Evolutionary conservation across 2,113 vertebrate genomes (phyloP).

Genomic region (Lipophrys pholis): DNA sequence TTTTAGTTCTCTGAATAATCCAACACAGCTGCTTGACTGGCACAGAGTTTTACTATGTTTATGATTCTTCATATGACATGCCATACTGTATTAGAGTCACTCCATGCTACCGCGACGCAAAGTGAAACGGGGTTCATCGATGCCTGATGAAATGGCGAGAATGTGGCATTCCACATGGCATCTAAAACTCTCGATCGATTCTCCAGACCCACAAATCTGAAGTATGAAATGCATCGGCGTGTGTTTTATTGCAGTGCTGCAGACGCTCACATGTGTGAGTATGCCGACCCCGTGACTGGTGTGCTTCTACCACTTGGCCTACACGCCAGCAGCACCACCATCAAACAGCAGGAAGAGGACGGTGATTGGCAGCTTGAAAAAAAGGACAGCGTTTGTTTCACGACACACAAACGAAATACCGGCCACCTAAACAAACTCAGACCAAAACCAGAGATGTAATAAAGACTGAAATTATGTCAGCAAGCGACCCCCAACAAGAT

Average conservation of each 20-base stretch:
- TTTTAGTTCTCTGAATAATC: slow-evolving; percentile 32
- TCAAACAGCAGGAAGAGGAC: slow-evolving; percentile 13
- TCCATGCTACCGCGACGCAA: slow-evolving; percentile 35
- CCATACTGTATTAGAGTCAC: slow-evolving; percentile 5
- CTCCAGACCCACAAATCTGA: slow-evolving; percentile 49
- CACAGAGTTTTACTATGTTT: slow-evolving; percentile 26
- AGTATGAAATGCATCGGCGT: slow-evolving; percentile 57
- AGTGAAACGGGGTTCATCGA: slow-evolving; percentile 35
- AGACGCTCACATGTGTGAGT: slow-evolving; percentile 3
- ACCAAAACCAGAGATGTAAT: slow-evolving; percentile 1
- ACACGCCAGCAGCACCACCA: slow-evolving; percentile 44
- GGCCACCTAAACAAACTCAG: slow-evolving; percentile 15
- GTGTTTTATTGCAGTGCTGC: slow-evolving; percentile 57
- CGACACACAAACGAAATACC: slow-evolving; percentile 7
- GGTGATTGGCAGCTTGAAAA: slow-evolving; percentile 21
- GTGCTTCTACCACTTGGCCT: not conserved
- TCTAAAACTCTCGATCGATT: slow-evolving; percentile 44
- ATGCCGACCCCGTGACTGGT: not conserved
- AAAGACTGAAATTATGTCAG: slow-evolving; percentile 21
- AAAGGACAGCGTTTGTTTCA: slow-evolving; percentile 2
- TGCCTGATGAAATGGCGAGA: slow-evolving; percentile 41
- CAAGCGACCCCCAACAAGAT: not conserved
- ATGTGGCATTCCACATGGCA: slow-evolving; percentile 48
- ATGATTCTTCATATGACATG: slow-evolving; percentile 17
- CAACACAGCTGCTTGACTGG: slow-evolving; percentile 35